These are phyloP conservation scores for Phoronis australis DNA, from an alignment of 2,888 invertebrate genomes.

Conservation along the genomic window DNA sequence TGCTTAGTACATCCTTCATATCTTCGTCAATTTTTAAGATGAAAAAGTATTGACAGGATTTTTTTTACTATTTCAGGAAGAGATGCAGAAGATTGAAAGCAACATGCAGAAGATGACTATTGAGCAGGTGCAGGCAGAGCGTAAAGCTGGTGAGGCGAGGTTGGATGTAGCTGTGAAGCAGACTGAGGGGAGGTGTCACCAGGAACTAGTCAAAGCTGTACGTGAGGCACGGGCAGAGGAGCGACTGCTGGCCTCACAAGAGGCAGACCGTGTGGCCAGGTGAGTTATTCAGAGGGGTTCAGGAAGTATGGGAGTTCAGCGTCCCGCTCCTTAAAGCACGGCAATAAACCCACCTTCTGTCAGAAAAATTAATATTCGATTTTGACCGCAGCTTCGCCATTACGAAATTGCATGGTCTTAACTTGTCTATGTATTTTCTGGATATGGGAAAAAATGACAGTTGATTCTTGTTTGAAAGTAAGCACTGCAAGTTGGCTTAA, in stretches of 20 bases:
- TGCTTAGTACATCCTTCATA: too few relatives aligned
- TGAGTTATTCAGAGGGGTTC: slow-evolving; percentile 15
- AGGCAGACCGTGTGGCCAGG: slow-evolving; percentile 22
- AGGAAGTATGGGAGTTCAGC: too few relatives aligned
- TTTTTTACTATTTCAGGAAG: slow-evolving; percentile 24
- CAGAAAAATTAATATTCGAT: too few relatives aligned
- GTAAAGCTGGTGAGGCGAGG: slow-evolving; percentile 24
- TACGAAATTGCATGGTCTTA: too few relatives aligned
- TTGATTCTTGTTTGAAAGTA: too few relatives aligned
- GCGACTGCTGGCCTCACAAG: slow-evolving; percentile 24
- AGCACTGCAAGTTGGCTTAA: too few relatives aligned
- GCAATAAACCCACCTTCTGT: too few relatives aligned
- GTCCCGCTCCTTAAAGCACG: too few relatives aligned
- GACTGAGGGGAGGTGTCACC: slow-evolving; percentile 21
- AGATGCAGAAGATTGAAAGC: slow-evolving; percentile 34
- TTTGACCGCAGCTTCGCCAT: too few relatives aligned
- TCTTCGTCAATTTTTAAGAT: too few relatives aligned
- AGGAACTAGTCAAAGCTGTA: slow-evolving; percentile 25
- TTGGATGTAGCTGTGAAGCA: slow-evolving; percentile 22
- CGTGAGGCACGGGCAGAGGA: slow-evolving; percentile 26
- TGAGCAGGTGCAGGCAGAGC: slow-evolving; percentile 33
- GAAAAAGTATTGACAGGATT: background rate
- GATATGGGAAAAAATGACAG: too few relatives aligned
- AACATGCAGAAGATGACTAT: slow-evolving; percentile 37
- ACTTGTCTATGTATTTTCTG: too few relatives aligned